Evolutionary conservation across 2,113 vertebrate genomes (phyloP).

Genomic region (Astur gentilis): DNA sequence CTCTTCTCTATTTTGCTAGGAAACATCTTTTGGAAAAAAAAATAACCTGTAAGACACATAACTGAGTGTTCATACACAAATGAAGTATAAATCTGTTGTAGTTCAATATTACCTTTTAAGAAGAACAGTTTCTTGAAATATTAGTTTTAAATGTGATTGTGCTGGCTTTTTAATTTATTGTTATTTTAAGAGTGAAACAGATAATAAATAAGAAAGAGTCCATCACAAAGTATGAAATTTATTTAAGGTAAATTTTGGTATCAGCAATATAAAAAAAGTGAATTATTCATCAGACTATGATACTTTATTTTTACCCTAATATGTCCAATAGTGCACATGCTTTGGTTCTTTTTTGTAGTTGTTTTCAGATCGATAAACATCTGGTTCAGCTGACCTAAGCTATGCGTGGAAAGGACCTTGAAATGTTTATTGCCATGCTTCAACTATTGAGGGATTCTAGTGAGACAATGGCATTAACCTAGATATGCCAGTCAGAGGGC

Average conservation of each 20-base stretch:
- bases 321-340: not conserved
- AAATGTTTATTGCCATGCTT: not conserved
- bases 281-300: not conserved
- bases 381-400: not conserved
- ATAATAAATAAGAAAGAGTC: not conserved
- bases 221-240: not conserved
- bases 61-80: not conserved
- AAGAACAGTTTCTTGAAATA: not conserved
- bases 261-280: not conserved
- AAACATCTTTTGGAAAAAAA: not conserved
- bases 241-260: not conserved
- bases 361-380: not conserved
- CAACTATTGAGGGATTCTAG: not conserved
- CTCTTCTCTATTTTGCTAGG: not conserved
- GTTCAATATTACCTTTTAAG: not conserved
- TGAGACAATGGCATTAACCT: not conserved
- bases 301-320: not conserved
- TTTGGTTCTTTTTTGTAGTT: not conserved
- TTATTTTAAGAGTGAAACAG: not conserved
- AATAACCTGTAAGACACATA: not conserved
- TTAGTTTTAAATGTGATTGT: not conserved
- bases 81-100: not conserved
- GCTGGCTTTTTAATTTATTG: not conserved
- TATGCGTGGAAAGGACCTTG: not conserved
- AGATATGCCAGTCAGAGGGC: not conserved